A percentile compares a stretch with the other conserved stretches of the same genome.
Conservation (phyloP, 2,113 vertebrate species). For the Oceanites oceanicus region DNA sequence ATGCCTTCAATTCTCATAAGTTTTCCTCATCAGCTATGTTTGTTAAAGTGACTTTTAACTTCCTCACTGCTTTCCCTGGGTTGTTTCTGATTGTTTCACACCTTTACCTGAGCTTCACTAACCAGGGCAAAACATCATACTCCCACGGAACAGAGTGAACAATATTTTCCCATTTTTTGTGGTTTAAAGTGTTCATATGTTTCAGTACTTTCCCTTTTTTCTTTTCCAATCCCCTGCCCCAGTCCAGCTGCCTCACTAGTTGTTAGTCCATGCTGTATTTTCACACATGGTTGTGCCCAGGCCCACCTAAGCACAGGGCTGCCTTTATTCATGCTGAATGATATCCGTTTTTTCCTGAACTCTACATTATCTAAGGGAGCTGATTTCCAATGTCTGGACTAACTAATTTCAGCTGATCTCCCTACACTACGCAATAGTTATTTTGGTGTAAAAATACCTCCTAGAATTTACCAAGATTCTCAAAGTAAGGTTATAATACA, state of each 20-base stretch:
- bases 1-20: accelerated
- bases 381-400: neutral
- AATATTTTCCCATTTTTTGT: neutral
- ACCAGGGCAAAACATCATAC: neutral
- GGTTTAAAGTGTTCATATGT: neutral
- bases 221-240: neutral
- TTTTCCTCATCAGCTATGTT: neutral
- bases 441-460: neutral
- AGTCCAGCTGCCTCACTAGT: neutral
- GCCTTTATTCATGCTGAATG: neutral
- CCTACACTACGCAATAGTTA: neutral
- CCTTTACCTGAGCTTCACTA: neutral
- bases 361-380: neutral
- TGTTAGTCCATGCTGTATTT: neutral
- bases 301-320: neutral
- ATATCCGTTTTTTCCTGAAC: neutral
- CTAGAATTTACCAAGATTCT: neutral
- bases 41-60: neutral
- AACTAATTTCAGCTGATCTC: neutral
- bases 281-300: neutral
- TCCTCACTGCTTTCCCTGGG: neutral
- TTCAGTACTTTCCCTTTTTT: neutral
- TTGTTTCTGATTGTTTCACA: neutral
- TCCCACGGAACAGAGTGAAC: accelerated
- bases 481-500: neutral